These are phyloP conservation scores for Musca vetustissima DNA, from an alignment of 1,140 invertebrate species.

Conservation along the genomic window DNA sequence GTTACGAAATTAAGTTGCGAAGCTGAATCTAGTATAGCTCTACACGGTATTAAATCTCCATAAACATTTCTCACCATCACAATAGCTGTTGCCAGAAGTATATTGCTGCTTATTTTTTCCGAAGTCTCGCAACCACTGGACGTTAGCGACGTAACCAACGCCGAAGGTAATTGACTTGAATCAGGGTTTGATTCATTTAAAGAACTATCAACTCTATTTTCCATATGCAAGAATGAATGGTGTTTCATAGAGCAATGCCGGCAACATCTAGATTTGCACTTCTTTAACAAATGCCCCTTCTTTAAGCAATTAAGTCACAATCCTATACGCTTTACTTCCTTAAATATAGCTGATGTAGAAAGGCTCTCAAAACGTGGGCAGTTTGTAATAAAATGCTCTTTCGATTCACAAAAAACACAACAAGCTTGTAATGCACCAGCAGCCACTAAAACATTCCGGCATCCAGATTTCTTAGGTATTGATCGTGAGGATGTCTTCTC, in stretches of 20 bases:
- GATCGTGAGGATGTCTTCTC: background rate
- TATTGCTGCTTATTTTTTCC: background rate
- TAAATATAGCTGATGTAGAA: background rate
- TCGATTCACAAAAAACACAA: constrained; percentile 17
- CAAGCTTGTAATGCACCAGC: background rate
- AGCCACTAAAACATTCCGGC: background rate
- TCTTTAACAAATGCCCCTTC: constrained; percentile 8
- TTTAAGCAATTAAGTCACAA: constrained; percentile 22
- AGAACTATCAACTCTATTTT: background rate
- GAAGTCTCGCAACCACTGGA: no score
- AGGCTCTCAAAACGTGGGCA: constrained; percentile 9
- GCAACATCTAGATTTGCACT: constrained; percentile 15
- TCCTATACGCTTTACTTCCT: background rate
- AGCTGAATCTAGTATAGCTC: constrained; percentile 20
- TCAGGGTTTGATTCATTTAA: background rate
- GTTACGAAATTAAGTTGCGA: constrained; percentile 26
- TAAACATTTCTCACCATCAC: constrained; percentile 9
- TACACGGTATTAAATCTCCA: constrained; percentile 12
- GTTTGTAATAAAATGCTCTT: constrained; percentile 13
- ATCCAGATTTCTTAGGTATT: background rate
- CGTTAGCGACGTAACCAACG: no score
- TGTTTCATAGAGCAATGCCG: constrained; percentile 5
- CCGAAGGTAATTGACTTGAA: background rate
- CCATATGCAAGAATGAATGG: constrained; percentile 18
- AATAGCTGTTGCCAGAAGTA: constrained; percentile 25